A percentile compares a stretch with the other conserved stretches of the same genome.
phyloP scores from a whole-genome alignment of 2,888 invertebrate genomes.

The Xestia c-nigrum region DNA sequence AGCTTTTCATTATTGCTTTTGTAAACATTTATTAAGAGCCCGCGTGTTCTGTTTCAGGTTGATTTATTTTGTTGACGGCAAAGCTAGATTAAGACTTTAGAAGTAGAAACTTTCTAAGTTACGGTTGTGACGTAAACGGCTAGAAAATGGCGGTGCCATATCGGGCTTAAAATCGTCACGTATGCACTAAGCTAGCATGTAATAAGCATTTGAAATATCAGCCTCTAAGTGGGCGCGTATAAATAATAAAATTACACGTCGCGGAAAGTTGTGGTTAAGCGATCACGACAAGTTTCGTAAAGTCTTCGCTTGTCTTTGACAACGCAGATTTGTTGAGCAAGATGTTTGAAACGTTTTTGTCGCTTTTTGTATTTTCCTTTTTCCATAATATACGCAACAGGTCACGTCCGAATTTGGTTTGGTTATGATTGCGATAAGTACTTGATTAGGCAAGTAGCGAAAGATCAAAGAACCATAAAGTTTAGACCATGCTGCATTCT shows the following conservation, averaged over 20 bases:
- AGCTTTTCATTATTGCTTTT: conserved; percentile 18
- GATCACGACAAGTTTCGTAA: conserved; percentile 88
- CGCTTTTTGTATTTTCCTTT: conserved; percentile 68
- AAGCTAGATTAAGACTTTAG: conserved; percentile 23
- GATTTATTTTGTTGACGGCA: conserved; percentile 34
- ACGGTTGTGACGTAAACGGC: conserved; percentile 62
- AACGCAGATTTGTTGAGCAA: conserved; percentile 79
- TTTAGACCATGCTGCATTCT: conserved; percentile 17
- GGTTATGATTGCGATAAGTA: conserved; percentile 42
- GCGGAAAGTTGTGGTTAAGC: conserved; percentile 84
- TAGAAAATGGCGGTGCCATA: conserved; percentile 58
- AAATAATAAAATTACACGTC: conserved; percentile 78
- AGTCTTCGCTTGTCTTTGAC: conserved; percentile 79
- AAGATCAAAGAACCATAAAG: neutral
- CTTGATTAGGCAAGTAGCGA: conserved; percentile 33
- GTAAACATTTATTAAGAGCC: conserved; percentile 9
- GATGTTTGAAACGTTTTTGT: conserved; percentile 76
- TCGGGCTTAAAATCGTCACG: conserved; percentile 72
- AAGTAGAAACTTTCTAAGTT: conserved; percentile 49
- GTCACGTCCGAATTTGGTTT: conserved; percentile 61
- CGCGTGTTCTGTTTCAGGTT: neutral
- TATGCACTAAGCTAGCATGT: conserved; percentile 65
- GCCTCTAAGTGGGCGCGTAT: conserved; percentile 73
- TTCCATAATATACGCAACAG: conserved; percentile 70
- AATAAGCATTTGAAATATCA: conserved; percentile 78